These are phyloP conservation scores for Eueremaeus valkanovi DNA, from an alignment of 2,888 invertebrate genomes.

Conservation along the genomic window DNA sequence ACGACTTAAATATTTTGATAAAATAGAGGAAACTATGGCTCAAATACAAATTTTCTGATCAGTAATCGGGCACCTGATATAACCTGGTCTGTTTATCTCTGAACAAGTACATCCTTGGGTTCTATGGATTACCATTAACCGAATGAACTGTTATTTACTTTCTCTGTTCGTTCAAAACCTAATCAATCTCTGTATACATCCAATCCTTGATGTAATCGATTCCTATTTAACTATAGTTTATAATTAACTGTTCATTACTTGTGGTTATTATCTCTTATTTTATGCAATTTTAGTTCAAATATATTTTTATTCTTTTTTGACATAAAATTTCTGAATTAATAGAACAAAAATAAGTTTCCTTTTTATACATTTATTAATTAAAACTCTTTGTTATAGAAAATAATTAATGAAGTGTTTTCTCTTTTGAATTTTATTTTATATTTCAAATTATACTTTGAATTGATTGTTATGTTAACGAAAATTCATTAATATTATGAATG, in stretches of 20 bases:
- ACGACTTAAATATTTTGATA: too few species aligned
- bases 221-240: background rate
- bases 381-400: background rate
- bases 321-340: background rate
- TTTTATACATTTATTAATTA: too few species aligned
- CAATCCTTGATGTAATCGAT: conserved; percentile 1
- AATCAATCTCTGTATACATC: background rate
- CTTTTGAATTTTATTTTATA: conserved; percentile 14
- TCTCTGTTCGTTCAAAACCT: background rate
- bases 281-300: background rate
- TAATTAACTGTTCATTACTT: conserved; percentile 13
- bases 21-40: too few species aligned
- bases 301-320: background rate
- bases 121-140: background rate
- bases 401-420: conserved; percentile 26
- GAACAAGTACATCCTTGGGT: conserved; percentile 1
- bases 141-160: too few species aligned
- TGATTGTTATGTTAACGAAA: conserved; percentile 12
- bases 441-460: background rate
- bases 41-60: too few species aligned
- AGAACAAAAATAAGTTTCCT: background rate
- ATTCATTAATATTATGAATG: background rate
- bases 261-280: background rate
- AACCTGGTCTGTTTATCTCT: background rate
- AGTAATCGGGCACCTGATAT: background rate